These are phyloP conservation scores for Bombus sylvicola DNA, from an alignment of 1,140 invertebrate genomes.

Conservation along the genomic window DNA sequence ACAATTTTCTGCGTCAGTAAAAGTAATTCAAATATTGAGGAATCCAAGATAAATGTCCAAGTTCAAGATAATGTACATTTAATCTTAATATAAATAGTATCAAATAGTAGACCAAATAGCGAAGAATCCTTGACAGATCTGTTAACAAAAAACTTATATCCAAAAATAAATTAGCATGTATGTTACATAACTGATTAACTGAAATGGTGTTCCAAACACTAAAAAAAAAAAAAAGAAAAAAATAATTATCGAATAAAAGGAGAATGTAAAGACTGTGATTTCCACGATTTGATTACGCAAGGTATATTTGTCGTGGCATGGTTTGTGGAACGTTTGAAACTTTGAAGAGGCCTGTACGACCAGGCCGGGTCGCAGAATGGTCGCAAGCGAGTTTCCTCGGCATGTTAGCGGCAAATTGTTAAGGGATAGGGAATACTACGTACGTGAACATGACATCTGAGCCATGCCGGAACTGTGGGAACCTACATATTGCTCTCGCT, in stretches of 20 bases:
- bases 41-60: too few species aligned
- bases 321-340: slow-evolving; percentile 55
- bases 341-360: slow-evolving; percentile 65
- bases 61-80: too few species aligned
- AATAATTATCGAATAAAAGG: neutral
- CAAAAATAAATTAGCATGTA: too few species aligned
- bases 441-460: slow-evolving; percentile 71
- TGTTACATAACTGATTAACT: too few species aligned
- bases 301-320: slow-evolving; percentile 7
- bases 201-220: too few species aligned
- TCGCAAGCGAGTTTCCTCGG: slow-evolving; percentile 66
- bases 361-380: slow-evolving; percentile 49
- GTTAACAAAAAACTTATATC: too few species aligned
- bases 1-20: too few species aligned
- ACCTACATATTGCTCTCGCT: slow-evolving; percentile 62
- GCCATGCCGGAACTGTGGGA: slow-evolving; percentile 53
- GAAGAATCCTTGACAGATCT: too few species aligned
- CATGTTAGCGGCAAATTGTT: slow-evolving; percentile 77
- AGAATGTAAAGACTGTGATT: neutral
- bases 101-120: too few species aligned
- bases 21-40: too few species aligned
- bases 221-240: neutral
- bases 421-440: slow-evolving; percentile 75
- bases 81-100: too few species aligned
- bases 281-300: slow-evolving; percentile 17